phyloP scores from a whole-genome alignment of 2,888 invertebrate species.

The Bellardia bayeri region DNA sequence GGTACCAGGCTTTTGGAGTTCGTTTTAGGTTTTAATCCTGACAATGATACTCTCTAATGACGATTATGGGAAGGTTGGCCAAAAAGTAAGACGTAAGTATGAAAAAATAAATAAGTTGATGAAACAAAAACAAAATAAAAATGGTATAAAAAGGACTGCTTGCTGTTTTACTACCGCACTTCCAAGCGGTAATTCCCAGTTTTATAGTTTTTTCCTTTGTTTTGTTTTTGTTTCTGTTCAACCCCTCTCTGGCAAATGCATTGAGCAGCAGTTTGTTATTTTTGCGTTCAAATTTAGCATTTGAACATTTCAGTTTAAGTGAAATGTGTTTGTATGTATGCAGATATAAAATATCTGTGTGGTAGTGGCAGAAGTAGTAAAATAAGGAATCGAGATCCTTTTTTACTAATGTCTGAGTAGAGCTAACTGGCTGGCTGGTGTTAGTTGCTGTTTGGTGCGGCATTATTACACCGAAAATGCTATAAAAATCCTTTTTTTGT shows the following conservation, averaged over 20 bases:
- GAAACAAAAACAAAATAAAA: constrained; percentile 34
- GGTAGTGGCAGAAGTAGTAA: constrained; percentile 50
- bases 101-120: constrained; percentile 23
- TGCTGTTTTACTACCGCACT: constrained; percentile 75
- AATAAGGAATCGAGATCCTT: constrained; percentile 68
- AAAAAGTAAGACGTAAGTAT: constrained; percentile 30
- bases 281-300: constrained; percentile 49
- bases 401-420: constrained; percentile 10
- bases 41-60: constrained; percentile 69
- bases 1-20: constrained; percentile 28
- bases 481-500: constrained; percentile 73
- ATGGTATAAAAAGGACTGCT: constrained; percentile 63
- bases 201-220: constrained; percentile 73
- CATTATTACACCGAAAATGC: constrained; percentile 73
- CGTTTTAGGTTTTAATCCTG: constrained; percentile 70
- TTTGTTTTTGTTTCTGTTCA: no score
- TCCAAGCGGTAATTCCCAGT: constrained; percentile 66
- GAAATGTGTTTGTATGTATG: constrained; percentile 51
- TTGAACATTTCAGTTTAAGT: constrained; percentile 52
- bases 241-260: constrained; percentile 55
- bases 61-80: constrained; percentile 66
- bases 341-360: constrained; percentile 30
- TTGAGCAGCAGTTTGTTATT: constrained; percentile 53
- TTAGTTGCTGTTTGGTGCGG: constrained; percentile 58
- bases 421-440: constrained; percentile 26